phyloP scores from a whole-genome alignment of 2,113 vertebrate genomes.

The Apistogramma diplotaenia region DNA sequence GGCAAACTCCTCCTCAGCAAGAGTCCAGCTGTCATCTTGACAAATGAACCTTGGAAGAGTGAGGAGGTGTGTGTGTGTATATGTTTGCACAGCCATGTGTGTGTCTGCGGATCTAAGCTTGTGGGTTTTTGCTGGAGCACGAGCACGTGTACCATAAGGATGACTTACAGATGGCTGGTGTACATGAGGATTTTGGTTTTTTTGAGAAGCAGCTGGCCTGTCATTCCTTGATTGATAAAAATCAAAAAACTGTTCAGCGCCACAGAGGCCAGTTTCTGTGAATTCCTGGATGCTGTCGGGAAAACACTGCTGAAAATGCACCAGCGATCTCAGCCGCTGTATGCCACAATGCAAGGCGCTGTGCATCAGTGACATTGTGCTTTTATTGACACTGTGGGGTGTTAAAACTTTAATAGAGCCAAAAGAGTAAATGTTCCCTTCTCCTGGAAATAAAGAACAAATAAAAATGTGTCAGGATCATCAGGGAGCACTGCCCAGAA shows the following conservation, averaged over 20 bases:
- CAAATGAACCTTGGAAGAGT: slow-evolving; percentile 74
- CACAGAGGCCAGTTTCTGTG: background rate
- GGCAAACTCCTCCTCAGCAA: slow-evolving; percentile 65
- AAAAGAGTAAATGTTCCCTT: slow-evolving; percentile 47
- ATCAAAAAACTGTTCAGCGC: slow-evolving; percentile 23
- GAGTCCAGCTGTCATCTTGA: slow-evolving; percentile 76
- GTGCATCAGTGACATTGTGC: slow-evolving; percentile 13
- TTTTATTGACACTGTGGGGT: slow-evolving; percentile 54
- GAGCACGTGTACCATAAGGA: slow-evolving; percentile 13
- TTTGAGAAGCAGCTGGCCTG: slow-evolving; percentile 26
- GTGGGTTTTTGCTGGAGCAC: slow-evolving; percentile 6
- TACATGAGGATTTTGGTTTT: background rate
- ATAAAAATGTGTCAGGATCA: slow-evolving; percentile 45
- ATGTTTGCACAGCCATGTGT: slow-evolving; percentile 44
- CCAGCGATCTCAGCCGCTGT: background rate
- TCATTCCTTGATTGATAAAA: slow-evolving; percentile 35
- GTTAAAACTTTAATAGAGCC: slow-evolving; percentile 57
- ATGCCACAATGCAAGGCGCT: background rate
- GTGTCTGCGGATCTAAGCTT: slow-evolving; percentile 16
- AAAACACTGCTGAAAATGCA: background rate
- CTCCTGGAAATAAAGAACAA: slow-evolving; percentile 46
- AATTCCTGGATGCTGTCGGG: background rate
- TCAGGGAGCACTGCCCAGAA: slow-evolving; percentile 18
- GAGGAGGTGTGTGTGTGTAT: slow-evolving; percentile 40
- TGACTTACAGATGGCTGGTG: slow-evolving; percentile 48